Base-by-base conservation (phyloP, 2,113 vertebrate species). In the Conger conger region DNA sequence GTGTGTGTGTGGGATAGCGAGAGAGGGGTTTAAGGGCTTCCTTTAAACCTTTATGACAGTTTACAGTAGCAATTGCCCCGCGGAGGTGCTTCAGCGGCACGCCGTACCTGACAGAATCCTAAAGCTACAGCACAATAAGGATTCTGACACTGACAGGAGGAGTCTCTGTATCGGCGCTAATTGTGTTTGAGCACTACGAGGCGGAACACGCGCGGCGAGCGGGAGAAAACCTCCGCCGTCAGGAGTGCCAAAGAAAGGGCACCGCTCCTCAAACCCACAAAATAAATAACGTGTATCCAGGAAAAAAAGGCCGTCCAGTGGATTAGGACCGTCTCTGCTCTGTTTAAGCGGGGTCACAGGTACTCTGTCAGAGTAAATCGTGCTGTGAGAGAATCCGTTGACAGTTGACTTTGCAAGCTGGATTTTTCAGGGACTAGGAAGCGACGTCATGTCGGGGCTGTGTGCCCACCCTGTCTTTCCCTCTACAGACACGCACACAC, bases 151-250 rank as follows among this genome's bases (percentile, higher is more conserved):
- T 92, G 93, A 93, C 93, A n/a, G n/a, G n/a, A 93, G 90, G 90
- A 92, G 92, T 91, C 87, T 38, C 86, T 85, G 91, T 90, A 92
- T 92, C 89, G 90, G 87, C 87, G 89, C 92, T 94, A 95, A 95
- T 93, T 95, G 91, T 94, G 93, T 93, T 91, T 89, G 88, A 90
- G 90, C 88, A 91, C 35, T 89, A 94, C 94, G 93, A 94, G 91
- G 88, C 91, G 90, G 90, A 88, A 90, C 86, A 83, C 83, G 4
- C 23, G 17, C 27, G 20, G 60, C 23, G n/a, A 68, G 20, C 27
- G 23, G 20, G 23, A 8, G 20, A n/a, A n/a, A 27, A 4, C 7
- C 17, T 1, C 60, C 27, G 60, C 20, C n/a, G 23, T 27, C 60
- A n/a, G 20, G 60, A 30, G n/a, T 68, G 60, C 7, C 60, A n/a